These are phyloP conservation scores for Cercopithecus mona DNA, from an alignment of 2,113 vertebrate genomes.

Conservation along the genomic window DNA sequence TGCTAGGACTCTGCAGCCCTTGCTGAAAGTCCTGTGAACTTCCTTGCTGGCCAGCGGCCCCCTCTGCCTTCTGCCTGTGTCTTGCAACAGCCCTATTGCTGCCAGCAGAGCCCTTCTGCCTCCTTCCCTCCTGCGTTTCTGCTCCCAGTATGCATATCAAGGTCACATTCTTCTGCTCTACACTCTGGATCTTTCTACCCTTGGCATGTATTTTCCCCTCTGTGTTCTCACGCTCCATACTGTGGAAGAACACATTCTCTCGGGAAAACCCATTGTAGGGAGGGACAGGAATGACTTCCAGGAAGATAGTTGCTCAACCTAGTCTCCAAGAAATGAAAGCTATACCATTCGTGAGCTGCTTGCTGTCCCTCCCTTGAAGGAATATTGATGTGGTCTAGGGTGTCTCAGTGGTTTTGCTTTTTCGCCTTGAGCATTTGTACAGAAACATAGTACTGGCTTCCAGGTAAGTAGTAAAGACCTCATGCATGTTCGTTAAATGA, in stretches of 20 bases:
- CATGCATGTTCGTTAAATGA: neutral
- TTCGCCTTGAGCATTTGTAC: neutral
- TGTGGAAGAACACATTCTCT: neutral
- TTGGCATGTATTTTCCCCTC: neutral
- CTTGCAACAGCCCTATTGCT: neutral
- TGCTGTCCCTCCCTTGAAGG: neutral
- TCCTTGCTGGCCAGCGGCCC: fast-evolving
- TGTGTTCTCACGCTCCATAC: neutral
- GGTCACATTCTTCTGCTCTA: neutral
- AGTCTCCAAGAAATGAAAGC: neutral
- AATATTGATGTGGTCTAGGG: neutral
- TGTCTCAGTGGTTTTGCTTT: neutral
- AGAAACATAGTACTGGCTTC: neutral
- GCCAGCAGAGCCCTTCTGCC: neutral
- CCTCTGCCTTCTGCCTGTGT: neutral
- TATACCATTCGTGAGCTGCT: neutral
- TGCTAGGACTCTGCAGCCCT: neutral
- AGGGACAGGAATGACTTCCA: neutral
- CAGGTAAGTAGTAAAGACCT: neutral
- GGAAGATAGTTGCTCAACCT: neutral
- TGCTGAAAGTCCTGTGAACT: neutral
- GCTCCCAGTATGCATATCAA: neutral
- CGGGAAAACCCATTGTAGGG: neutral
- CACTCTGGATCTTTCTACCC: neutral
- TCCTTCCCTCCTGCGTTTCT: neutral